phyloP scores from a whole-genome alignment of 2,888 invertebrate species.

The Hypomecis punctinalis region DNA sequence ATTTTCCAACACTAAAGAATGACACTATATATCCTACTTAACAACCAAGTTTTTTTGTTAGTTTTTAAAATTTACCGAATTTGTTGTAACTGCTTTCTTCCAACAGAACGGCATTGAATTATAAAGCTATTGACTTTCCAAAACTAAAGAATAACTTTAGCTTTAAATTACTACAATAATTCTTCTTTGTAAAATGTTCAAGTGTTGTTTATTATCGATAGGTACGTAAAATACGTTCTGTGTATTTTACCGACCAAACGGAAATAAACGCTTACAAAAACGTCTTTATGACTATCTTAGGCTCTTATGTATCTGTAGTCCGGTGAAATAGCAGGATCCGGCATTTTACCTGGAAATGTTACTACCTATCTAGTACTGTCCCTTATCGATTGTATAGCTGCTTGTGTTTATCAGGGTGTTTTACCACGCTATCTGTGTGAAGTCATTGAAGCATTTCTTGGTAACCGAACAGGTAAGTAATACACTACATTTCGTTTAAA shows the following conservation, averaged over 20 bases:
- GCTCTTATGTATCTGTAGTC: constrained; percentile 6
- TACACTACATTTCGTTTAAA: constrained; percentile 34
- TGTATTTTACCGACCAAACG: too few species aligned
- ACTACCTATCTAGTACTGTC: background rate
- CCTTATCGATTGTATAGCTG: background rate
- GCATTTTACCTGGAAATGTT: background rate
- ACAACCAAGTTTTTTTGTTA: too few species aligned
- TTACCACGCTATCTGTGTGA: constrained; percentile 16
- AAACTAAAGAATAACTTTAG: too few species aligned
- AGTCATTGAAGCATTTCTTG: constrained; percentile 34
- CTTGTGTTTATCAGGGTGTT: constrained; percentile 7
- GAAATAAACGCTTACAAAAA: constrained; percentile 12
- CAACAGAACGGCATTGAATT: too few species aligned
- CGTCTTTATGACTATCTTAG: constrained; percentile 3
- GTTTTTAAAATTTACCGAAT: too few species aligned
- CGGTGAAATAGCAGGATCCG: constrained; percentile 4
- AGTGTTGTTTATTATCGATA: background rate
- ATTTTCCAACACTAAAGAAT: too few species aligned
- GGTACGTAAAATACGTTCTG: constrained; percentile 3
- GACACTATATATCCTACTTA: too few species aligned
- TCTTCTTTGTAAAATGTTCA: too few species aligned
- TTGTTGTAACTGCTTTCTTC: too few species aligned
- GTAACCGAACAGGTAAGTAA: constrained; percentile 26
- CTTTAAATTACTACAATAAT: too few species aligned
- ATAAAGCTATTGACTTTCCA: too few species aligned